Evolutionary conservation across 2,888 invertebrate genomes (phyloP), one percentile per base, ranked within the genome.

Genomic region (Gnatocerus cornutus): DNA sequence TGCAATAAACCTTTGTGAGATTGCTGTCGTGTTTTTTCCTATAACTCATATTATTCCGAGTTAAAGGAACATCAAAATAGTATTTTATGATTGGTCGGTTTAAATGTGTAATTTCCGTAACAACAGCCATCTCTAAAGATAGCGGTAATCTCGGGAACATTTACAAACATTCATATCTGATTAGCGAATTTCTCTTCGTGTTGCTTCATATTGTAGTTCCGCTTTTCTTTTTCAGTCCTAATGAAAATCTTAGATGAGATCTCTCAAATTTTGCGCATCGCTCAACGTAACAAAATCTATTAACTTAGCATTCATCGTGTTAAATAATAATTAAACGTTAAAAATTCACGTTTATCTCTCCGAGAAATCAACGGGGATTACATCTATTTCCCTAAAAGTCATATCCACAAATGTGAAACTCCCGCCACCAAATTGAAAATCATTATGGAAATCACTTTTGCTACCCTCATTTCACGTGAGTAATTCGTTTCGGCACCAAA

Each of bases 1-100:
- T 73, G 73, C 71, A 74, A 73, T 74, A 75, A 76, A 73, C 71
- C 63, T 72, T 58, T 50, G 72, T 69, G 71, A 73, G 72, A 75
- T 72, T 73, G 71, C 68, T 63, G 67, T 68, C 56, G 66, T 73
- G 72, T 67, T 58, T 59, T 55, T 59, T 67, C 21, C 13, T 41
- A n/a, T 16, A 37, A 39, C 39, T 16, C 21, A 39, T 21, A 21
- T 55, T 55, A 16, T 29, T 33, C 29, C 9, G 43, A 21, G 29
- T 12, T 4, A 48, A 58, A 30, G 39, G 53, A 50, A 61, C 4
- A 61, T 53, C 12, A 46, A 59, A 53, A 70, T 56, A 33, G 29
- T 55, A 48, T 16, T 27, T 41, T 9, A 48, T 50, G 58, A 58
- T 46, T 41, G 58, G 56, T 53, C 37, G 21, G 1, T 4, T 21